phyloP scores from a whole-genome alignment of 2,888 invertebrate genomes.

The Zygothrica quintamaculata region DNA sequence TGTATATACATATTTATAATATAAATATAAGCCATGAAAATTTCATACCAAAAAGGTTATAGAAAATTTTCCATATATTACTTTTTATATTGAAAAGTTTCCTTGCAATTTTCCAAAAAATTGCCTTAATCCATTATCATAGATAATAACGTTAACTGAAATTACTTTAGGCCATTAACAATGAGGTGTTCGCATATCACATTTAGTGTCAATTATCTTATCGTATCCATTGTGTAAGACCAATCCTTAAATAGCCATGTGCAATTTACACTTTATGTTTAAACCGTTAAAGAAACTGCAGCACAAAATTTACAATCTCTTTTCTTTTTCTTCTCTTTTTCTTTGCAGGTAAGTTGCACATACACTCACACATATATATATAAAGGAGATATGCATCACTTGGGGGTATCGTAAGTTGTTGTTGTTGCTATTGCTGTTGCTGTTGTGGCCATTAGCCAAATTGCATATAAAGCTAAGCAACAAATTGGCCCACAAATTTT shows the following conservation, averaged over 20 bases:
- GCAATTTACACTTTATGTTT: conserved; percentile 34
- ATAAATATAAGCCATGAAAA: too few relatives aligned
- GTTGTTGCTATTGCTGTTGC: conserved; percentile 20
- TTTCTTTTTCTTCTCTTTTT: conserved; percentile 25
- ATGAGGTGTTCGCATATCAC: not conserved
- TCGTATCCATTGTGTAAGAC: conserved; percentile 17
- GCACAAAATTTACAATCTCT: conserved; percentile 42
- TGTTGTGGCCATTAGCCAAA: conserved; percentile 52
- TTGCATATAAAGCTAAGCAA: conserved; percentile 51
- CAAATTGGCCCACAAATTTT: conserved; percentile 38
- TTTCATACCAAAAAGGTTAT: too few relatives aligned
- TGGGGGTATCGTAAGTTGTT: conserved; percentile 62
- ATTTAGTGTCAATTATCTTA: conserved; percentile 27
- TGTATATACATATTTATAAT: too few relatives aligned
- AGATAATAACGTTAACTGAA: too few relatives aligned
- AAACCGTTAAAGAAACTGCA: conserved; percentile 25
- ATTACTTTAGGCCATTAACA: too few relatives aligned
- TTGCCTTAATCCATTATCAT: conserved; percentile 6
- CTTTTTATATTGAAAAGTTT: not conserved
- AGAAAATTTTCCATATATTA: too few relatives aligned
- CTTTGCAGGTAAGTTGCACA: conserved; percentile 67
- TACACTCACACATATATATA: conserved; percentile 30
- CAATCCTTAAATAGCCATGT: conserved; percentile 29
- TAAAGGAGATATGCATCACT: conserved; percentile 36
- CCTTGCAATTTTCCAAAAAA: not conserved